Percentiles rank a stretch among this genome's conserved stretches.
These are phyloP conservation scores for Smutsia gigantea DNA, from an alignment of 2,797 vertebrate species.

Conservation along the genomic window DNA sequence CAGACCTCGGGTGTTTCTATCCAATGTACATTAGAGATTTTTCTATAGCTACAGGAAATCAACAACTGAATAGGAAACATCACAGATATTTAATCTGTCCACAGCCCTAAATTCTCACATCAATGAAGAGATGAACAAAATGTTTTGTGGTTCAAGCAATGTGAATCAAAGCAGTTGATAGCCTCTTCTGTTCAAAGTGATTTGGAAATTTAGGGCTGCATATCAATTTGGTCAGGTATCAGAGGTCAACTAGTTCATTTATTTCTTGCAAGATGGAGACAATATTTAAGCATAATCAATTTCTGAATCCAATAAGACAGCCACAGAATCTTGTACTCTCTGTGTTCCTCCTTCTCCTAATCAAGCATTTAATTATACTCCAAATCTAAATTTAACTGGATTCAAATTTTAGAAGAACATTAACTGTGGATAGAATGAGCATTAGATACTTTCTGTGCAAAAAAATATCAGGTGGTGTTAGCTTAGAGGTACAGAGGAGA, in stretches of 20 bases:
- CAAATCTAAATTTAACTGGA: not conserved
- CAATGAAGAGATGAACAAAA: not conserved
- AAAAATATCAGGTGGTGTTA: not conserved
- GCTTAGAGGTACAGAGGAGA: not conserved
- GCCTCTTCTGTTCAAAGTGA: not conserved
- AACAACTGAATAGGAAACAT: conserved; percentile 63
- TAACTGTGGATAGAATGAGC: not conserved
- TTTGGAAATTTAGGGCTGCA: not conserved
- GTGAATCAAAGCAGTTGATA: not conserved
- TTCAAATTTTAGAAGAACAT: not conserved
- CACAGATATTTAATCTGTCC: not conserved
- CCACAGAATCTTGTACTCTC: not conserved
- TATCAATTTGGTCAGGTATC: not conserved
- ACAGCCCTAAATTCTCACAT: not conserved
- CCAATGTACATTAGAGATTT: not conserved
- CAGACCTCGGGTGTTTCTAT: not conserved
- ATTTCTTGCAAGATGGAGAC: not conserved
- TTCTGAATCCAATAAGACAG: not conserved
- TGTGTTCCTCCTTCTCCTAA: not conserved
- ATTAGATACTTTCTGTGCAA: not conserved
- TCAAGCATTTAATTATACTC: not conserved
- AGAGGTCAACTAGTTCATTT: not conserved
- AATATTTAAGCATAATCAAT: not conserved
- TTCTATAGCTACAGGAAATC: conserved; percentile 62
- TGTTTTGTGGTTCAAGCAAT: not conserved